phyloP scores from a whole-genome alignment of 2,888 invertebrate genomes.

The Phanerotoma sp. region DNA sequence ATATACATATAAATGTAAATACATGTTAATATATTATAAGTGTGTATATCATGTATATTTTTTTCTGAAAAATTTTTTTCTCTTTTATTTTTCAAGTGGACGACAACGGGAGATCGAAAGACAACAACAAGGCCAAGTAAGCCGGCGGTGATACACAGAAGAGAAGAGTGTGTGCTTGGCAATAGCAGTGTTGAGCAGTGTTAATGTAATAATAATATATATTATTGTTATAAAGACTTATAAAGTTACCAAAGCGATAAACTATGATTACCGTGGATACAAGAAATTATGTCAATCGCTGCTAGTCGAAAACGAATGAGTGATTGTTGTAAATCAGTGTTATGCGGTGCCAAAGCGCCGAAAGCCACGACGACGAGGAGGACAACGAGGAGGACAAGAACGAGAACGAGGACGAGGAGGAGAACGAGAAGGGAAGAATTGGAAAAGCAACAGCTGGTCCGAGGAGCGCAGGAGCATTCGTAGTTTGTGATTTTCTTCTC shows the following conservation, averaged over 20 bases:
- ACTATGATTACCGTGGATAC: conserved; percentile 17
- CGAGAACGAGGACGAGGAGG: conserved; percentile 24
- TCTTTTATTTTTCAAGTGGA: conserved; percentile 7
- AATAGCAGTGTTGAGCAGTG: too few species aligned
- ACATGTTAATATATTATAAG: not conserved
- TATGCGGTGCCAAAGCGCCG: conserved; percentile 45
- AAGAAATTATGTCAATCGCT: conserved; percentile 36
- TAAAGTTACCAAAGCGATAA: not conserved
- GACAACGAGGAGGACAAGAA: conserved; percentile 35
- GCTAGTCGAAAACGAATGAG: conserved; percentile 35
- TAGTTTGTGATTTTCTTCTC: conserved; percentile 3
- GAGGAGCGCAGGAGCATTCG: not conserved
- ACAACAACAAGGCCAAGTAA: conserved; percentile 1
- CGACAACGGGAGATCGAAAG: conserved; percentile 1
- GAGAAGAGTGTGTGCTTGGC: not conserved
- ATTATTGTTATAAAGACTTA: not conserved
- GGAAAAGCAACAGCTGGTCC: conserved; percentile 13
- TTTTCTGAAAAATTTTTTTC: not conserved
- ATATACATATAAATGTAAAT: not conserved
- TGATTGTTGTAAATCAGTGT: conserved; percentile 36
- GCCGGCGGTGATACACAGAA: not conserved
- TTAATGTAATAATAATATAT: not conserved
- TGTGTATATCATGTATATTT: conserved; percentile 2
- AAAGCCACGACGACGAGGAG: conserved; percentile 42
- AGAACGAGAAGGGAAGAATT: conserved; percentile 10